These are phyloP conservation scores for Neolamprologus longior DNA, from an alignment of 2,113 vertebrate species.

Conservation along the genomic window DNA sequence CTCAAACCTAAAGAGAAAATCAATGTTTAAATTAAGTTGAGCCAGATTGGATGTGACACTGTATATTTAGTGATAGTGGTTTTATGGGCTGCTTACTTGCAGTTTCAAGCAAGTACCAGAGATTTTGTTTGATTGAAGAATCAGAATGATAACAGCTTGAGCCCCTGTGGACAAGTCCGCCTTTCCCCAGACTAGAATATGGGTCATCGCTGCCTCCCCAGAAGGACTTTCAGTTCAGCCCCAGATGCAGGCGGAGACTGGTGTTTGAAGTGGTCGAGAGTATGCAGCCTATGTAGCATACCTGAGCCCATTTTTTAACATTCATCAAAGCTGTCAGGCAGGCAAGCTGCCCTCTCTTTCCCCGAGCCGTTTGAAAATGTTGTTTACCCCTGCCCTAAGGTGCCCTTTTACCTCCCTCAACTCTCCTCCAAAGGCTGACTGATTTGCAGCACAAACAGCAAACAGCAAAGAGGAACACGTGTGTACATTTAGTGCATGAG, in stretches of 20 bases:
- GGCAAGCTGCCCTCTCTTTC: slow-evolving; percentile 25
- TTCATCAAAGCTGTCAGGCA: slow-evolving; percentile 63
- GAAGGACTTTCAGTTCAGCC: slow-evolving; percentile 4
- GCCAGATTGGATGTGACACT: neutral
- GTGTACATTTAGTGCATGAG: neutral
- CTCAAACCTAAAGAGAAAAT: neutral
- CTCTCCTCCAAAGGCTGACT: slow-evolving; percentile 1
- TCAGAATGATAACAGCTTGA: slow-evolving; percentile 38
- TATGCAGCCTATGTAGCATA: slow-evolving; percentile 59
- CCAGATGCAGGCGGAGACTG: slow-evolving; percentile 21
- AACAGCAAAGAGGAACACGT: neutral
- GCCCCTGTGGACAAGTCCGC: slow-evolving; percentile 40
- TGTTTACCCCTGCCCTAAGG: slow-evolving; percentile 57
- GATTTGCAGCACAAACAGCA: neutral
- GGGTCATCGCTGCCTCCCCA: slow-evolving; percentile 57
- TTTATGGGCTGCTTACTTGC: neutral
- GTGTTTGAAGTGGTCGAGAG: slow-evolving; percentile 49
- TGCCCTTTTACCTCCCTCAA: slow-evolving; percentile 43
- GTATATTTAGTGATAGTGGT: neutral
- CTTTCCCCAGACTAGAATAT: slow-evolving; percentile 63
- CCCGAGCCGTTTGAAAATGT: slow-evolving; percentile 30
- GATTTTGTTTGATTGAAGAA: slow-evolving; percentile 40
- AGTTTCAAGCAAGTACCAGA: neutral
- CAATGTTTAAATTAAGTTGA: neutral
- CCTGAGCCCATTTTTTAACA: slow-evolving; percentile 63